Percentiles rank a stretch among this genome's conserved stretches.
These are phyloP conservation scores for Bibio marci DNA, from an alignment of 2,888 invertebrate genomes.

Conservation along the genomic window DNA sequence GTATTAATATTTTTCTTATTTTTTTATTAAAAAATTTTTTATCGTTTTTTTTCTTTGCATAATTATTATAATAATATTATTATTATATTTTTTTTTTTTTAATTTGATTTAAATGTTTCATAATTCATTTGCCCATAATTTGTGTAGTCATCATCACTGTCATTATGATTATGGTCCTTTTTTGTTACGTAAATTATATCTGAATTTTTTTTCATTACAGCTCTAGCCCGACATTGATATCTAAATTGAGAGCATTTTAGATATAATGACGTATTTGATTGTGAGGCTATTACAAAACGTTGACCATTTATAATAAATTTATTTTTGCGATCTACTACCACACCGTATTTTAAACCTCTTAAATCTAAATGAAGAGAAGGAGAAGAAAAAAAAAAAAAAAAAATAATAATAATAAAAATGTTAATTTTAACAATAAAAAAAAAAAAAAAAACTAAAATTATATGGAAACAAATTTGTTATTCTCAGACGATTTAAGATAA, in stretches of 20 bases:
- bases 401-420: too few relatives aligned
- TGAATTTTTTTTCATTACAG: conserved; percentile 20
- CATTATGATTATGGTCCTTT: conserved; percentile 20
- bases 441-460: too few relatives aligned
- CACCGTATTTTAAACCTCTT: too few relatives aligned
- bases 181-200: conserved; percentile 18
- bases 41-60: too few relatives aligned
- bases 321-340: too few relatives aligned
- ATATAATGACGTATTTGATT: conserved; percentile 20
- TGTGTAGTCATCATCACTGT: not conserved
- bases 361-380: not conserved
- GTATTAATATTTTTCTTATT: too few relatives aligned
- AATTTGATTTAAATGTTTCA: not conserved
- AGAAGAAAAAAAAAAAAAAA: not conserved
- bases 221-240: conserved; percentile 22
- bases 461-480: too few relatives aligned
- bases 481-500: too few relatives aligned
- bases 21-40: too few relatives aligned
- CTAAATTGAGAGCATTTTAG: conserved; percentile 26
- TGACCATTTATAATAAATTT: conserved; percentile 6
- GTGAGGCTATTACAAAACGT: conserved; percentile 25
- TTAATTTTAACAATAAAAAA: too few relatives aligned
- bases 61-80: too few relatives aligned
- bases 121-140: not conserved
- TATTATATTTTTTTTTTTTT: too few relatives aligned